Evolutionary conservation across 2,113 vertebrate genomes (phyloP).

Genomic region (Sialia sialis): DNA sequence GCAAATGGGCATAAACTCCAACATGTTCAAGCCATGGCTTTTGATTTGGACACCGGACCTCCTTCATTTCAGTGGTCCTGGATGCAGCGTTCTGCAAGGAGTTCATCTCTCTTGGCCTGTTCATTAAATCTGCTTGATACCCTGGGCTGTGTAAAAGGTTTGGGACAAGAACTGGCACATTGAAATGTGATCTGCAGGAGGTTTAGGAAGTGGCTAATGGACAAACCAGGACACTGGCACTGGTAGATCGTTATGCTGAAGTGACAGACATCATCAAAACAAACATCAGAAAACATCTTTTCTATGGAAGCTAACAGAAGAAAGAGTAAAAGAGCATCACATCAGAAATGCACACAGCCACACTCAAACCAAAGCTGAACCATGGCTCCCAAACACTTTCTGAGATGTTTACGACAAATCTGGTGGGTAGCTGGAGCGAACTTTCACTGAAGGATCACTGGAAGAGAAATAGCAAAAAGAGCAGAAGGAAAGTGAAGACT

Average conservation of each 20-base stretch:
- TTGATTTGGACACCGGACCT: background rate
- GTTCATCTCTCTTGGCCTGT: background rate
- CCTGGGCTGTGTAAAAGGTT: background rate
- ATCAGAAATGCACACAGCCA: background rate
- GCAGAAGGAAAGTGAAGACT: background rate
- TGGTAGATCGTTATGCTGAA: background rate
- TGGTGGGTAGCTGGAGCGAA: background rate
- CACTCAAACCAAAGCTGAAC: background rate
- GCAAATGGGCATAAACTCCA: background rate
- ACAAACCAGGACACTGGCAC: background rate
- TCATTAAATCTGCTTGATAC: background rate
- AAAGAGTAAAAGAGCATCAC: background rate
- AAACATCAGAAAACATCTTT: background rate
- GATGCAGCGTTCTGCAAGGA: background rate
- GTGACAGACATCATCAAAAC: background rate
- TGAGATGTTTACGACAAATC: background rate
- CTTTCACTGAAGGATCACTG: background rate
- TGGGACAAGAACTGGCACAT: background rate
- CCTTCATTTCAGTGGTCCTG: background rate
- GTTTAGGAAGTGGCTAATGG: background rate
- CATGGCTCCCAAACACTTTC: background rate
- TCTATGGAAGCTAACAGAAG: background rate
- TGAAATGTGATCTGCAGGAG: background rate
- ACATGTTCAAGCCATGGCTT: background rate
- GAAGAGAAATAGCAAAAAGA: background rate